Evolutionary conservation across 2,888 invertebrate species (phyloP).

Genomic region (Drosophila differens): DNA sequence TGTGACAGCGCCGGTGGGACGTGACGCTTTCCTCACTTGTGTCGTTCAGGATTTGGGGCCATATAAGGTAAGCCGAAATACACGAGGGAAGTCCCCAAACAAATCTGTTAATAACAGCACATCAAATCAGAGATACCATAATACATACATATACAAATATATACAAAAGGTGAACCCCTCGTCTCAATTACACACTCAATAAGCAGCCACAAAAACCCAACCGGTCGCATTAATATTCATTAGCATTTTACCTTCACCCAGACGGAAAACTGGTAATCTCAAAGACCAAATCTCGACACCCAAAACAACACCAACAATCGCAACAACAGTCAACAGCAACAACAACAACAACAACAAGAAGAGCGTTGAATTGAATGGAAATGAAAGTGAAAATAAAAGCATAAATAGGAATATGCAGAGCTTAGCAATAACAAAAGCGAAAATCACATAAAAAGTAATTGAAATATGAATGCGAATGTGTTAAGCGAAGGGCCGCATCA

Average conservation of each 20-base stretch:
- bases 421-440: constrained; percentile 73
- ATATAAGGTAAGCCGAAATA: constrained; percentile 87
- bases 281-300: constrained; percentile 77
- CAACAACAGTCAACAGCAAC: constrained; percentile 37
- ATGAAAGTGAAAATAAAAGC: constrained; percentile 71
- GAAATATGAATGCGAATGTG: constrained; percentile 76
- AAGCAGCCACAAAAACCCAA: constrained; percentile 67
- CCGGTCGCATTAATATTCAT: constrained; percentile 76
- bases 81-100: constrained; percentile 1
- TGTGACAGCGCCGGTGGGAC: constrained; percentile 89
- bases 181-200: constrained; percentile 79
- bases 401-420: constrained; percentile 69
- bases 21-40: constrained; percentile 89
- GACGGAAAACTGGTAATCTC: constrained; percentile 60
- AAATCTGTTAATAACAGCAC: constrained; percentile 47
- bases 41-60: constrained; percentile 89
- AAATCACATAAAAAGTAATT: constrained; percentile 82
- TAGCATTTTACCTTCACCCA: constrained; percentile 66
- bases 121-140: constrained; percentile 40
- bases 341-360: constrained; percentile 19
- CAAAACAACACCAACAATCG: constrained; percentile 51
- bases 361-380: constrained; percentile 46
- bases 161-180: background rate
- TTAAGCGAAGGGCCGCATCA: constrained; percentile 39
- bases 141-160: background rate